phyloP scores from a whole-genome alignment of 1,140 invertebrate species.

The Formica selysi region DNA sequence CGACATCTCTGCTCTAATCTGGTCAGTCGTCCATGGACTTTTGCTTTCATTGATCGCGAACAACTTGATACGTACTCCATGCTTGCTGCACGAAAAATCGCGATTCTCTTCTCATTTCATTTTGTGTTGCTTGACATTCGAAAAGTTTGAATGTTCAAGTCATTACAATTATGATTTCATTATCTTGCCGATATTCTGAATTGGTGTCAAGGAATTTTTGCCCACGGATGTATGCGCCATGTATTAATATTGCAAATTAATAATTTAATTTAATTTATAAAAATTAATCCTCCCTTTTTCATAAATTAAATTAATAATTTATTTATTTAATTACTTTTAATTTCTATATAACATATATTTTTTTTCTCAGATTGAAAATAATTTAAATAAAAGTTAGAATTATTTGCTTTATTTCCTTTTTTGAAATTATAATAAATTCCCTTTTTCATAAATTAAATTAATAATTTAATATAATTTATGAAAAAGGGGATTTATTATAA shows the following conservation, averaged over 20 bases:
- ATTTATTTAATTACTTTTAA: too few species aligned
- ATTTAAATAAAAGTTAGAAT: not conserved
- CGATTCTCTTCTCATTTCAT: not conserved
- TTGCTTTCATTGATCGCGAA: slow-evolving; percentile 14
- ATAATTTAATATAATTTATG: too few species aligned
- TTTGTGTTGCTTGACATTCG: not conserved
- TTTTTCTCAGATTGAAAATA: not conserved
- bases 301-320: too few species aligned
- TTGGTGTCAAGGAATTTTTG: slow-evolving; percentile 15
- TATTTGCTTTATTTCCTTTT: not conserved
- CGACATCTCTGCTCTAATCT: not conserved
- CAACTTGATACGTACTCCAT: not conserved
- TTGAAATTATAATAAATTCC: not conserved
- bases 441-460: too few species aligned
- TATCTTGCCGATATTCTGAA: not conserved
- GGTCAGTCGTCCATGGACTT: not conserved
- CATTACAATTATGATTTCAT: not conserved
- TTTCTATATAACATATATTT: too few species aligned
- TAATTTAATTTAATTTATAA: not conserved
- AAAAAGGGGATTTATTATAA: not conserved
- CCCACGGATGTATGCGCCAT: not conserved
- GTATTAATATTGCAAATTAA: not conserved
- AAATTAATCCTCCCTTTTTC: too few species aligned
- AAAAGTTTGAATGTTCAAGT: slow-evolving; percentile 13
- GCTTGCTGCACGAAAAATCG: not conserved